phyloP scores from a whole-genome alignment of 2,888 invertebrate species.

The Galerucella calmariensis region DNA sequence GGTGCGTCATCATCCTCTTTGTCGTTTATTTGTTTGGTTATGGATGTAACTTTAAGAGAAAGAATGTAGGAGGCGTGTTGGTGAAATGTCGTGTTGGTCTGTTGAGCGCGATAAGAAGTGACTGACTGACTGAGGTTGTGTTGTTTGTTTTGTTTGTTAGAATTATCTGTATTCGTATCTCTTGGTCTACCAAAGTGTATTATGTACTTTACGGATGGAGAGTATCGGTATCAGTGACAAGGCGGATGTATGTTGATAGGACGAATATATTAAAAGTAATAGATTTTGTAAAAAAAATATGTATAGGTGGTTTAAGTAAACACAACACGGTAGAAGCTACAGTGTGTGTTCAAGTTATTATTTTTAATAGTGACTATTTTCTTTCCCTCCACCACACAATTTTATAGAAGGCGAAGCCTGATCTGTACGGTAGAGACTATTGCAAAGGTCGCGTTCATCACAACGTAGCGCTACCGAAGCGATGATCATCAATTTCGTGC shows the following conservation, averaged over 20 bases:
- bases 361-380: too few species aligned
- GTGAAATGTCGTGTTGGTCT: constrained; percentile 12
- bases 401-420: too few species aligned
- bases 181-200: background rate
- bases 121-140: background rate
- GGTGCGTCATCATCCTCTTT: constrained; percentile 31
- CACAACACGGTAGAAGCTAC: too few species aligned
- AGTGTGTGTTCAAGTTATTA: too few species aligned
- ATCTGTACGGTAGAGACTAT: too few species aligned
- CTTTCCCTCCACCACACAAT: too few species aligned
- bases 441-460: too few species aligned
- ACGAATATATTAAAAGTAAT: background rate
- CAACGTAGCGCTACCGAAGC: too few species aligned
- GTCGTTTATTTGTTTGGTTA: constrained; percentile 25
- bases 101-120: constrained; percentile 7
- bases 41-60: constrained; percentile 3
- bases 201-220: background rate
- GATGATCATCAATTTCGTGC: too few species aligned
- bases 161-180: constrained; percentile 9
- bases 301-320: too few species aligned
- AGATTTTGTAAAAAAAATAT: too few species aligned
- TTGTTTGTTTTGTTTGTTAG: constrained; percentile 7
- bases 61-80: constrained; percentile 8
- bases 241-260: background rate
- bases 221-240: background rate